Percentiles rank a stretch among this genome's conserved stretches.
Evolutionary conservation across 2,113 vertebrate species (phyloP).

Genomic region (Grantiella picta): DNA sequence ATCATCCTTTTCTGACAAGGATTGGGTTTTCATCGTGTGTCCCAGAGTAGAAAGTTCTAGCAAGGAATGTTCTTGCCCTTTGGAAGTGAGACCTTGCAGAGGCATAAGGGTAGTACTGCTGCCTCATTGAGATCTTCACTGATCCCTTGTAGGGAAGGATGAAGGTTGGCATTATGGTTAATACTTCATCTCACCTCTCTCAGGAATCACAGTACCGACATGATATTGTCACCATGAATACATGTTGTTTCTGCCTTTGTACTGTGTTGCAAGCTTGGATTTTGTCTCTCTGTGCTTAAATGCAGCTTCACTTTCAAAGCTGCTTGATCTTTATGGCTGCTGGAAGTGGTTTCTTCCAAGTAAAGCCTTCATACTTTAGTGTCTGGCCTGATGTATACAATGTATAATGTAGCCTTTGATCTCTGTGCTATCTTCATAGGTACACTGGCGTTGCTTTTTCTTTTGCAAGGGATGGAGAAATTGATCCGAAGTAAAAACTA

Average conservation of each 20-base stretch:
- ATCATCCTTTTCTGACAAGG: background rate
- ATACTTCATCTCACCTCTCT: background rate
- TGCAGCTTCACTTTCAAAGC: background rate
- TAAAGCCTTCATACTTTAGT: background rate
- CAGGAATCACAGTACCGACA: background rate
- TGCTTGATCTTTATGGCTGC: background rate
- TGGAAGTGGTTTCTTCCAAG: background rate
- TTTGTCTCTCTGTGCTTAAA: background rate
- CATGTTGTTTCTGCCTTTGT: background rate
- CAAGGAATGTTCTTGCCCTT: background rate
- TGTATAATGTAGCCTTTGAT: background rate
- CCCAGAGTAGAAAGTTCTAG: background rate
- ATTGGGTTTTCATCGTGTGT: background rate
- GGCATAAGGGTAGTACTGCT: background rate
- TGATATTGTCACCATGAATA: background rate
- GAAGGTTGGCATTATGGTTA: background rate
- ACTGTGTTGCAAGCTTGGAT: background rate
- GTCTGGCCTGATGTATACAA: background rate
- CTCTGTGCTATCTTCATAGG: background rate
- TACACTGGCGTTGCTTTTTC: background rate
- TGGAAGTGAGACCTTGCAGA: background rate
- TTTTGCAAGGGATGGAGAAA: background rate
- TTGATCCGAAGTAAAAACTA: background rate
- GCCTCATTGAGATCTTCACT: background rate
- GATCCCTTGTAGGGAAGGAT: background rate